Conservation (phyloP, 2,888 invertebrate species). For the Macrosoma leucophasiata region DNA sequence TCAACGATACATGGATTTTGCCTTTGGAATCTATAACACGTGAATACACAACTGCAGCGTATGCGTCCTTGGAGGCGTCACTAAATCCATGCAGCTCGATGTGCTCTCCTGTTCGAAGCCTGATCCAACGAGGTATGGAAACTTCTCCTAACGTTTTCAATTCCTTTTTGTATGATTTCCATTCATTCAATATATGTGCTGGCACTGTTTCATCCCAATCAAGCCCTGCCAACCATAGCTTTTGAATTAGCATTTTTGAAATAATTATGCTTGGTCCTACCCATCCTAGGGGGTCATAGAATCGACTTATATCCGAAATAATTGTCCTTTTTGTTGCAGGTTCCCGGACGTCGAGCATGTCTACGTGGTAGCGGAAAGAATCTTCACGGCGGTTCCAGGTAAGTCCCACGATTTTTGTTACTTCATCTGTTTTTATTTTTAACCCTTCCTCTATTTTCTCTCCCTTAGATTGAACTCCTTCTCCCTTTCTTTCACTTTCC, state of each 20-base stretch:
- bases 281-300: conserved; percentile 35
- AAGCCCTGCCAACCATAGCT: conserved; percentile 2
- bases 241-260: conserved; percentile 7
- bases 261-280: conserved; percentile 26
- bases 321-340: conserved; percentile 32
- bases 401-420: conserved; percentile 29
- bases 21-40: not conserved
- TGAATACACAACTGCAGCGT: not conserved
- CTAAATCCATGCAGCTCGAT: conserved; percentile 1
- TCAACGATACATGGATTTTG: not conserved
- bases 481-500: too few relatives aligned
- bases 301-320: conserved; percentile 34
- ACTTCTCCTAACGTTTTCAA: conserved; percentile 8
- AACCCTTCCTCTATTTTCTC: conserved; percentile 1
- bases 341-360: conserved; percentile 14
- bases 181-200: conserved; percentile 17
- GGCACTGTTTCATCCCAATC: conserved; percentile 30
- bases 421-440: conserved; percentile 23
- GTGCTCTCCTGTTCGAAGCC: not conserved
- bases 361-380: conserved; percentile 26
- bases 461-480: too few relatives aligned
- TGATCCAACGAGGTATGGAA: conserved; percentile 17
- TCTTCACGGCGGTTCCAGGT: conserved; percentile 29
- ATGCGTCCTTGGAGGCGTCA: not conserved
- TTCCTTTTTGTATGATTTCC: conserved; percentile 17